Base-by-base conservation (phyloP, 2,888 invertebrate genomes). In the Noctua comes region DNA sequence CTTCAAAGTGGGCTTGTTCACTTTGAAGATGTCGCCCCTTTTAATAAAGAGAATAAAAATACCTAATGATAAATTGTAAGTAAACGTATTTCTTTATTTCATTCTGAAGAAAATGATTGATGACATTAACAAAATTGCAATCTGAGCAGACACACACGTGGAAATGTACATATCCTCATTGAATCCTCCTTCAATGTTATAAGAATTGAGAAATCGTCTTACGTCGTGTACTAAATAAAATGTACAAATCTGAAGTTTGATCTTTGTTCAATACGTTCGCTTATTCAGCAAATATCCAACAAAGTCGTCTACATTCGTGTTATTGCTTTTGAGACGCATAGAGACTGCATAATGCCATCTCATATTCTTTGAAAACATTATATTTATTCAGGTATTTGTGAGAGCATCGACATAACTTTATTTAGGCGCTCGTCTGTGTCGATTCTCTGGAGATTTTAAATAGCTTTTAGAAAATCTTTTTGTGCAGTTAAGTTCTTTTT, bases 201-300 rank as follows among this genome's bases (percentile, higher is more conserved):
- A 64, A 27, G 24, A 24, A 51, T 72, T 43, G 10, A 13, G 31
- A 65, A 64, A 59, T 62, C 10, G 1, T 54, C 7, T 64, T 13
- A n/a, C n/a, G n/a, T n/a, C n/a, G 21, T 57, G 16, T 48, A 46
- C 10, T 31, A 31, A 31, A 31, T 31, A 64, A 54, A 46, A 31
- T 68, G 4, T 11, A 64, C 27, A 77, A 77, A 64, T 57, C 27
- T 43, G 16, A 48, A 40, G 21, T 48, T n/a, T 27, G 31, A 64
- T 64, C 24, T 21, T 31, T 24, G 31, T 72, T 83, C 84, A 82
- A 72, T 72, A 68, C 48, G 62, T 69, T 77, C 57, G 31, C 72
- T 71, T 78, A 68, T 78, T 72, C 82, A 78, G 68, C 57, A 78
- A 78, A 78, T 74, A 74, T 84, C 43, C 13, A 73, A 73, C 84